phyloP scores from a whole-genome alignment of 2,888 invertebrate species.

The Drosophila anomalata region DNA sequence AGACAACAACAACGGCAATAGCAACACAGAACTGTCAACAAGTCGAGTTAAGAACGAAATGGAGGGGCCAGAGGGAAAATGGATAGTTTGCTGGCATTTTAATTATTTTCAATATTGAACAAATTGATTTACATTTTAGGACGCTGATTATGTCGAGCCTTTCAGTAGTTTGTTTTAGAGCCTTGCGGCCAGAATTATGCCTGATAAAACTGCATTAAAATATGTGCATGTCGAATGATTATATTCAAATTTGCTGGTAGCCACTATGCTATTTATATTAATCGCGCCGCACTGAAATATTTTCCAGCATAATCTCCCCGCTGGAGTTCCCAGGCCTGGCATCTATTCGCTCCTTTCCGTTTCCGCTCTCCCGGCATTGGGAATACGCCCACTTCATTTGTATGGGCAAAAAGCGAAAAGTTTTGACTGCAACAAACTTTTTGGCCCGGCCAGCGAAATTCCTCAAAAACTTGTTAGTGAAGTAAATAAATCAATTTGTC shows the following conservation, averaged over 20 bases:
- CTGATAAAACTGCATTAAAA: constrained; percentile 72
- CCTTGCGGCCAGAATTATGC: constrained; percentile 54
- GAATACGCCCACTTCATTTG: constrained; percentile 59
- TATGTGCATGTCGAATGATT: constrained; percentile 61
- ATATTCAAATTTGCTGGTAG: constrained; percentile 70
- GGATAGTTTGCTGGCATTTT: constrained; percentile 69
- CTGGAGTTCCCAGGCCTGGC: neutral
- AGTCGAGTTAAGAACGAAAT: constrained; percentile 19
- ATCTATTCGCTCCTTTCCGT: neutral
- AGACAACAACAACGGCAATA: constrained; percentile 25
- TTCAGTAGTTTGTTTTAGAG: constrained; percentile 31
- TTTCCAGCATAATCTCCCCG: constrained; percentile 65
- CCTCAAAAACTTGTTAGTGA: constrained; percentile 78
- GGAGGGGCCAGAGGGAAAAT: neutral
- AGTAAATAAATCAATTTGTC: constrained; percentile 82
- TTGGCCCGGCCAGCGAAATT: constrained; percentile 65
- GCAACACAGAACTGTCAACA: constrained; percentile 58
- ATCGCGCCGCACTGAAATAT: constrained; percentile 68
- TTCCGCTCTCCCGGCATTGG: neutral
- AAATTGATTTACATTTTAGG: constrained; percentile 80
- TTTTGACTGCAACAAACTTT: constrained; percentile 68
- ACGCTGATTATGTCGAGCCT: constrained; percentile 71
- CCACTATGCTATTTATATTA: constrained; percentile 69
- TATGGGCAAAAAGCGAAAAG: constrained; percentile 59
- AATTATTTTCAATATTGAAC: constrained; percentile 81